Evolutionary conservation across 2,888 invertebrate genomes (phyloP).

Genomic region (Polietes domitor): DNA sequence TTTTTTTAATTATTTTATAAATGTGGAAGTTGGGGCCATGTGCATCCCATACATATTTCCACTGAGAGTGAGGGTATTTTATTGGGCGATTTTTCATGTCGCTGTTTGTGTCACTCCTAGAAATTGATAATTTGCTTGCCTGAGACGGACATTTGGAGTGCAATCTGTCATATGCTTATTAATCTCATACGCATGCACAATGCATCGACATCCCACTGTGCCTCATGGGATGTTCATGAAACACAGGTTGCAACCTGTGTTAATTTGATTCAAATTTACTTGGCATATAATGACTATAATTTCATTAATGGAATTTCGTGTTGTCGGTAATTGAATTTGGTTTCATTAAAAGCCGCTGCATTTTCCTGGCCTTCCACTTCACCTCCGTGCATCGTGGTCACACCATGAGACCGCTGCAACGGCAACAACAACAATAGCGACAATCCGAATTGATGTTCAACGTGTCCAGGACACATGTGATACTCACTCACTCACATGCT

Average conservation of each 20-base stretch:
- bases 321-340: conserved; percentile 81
- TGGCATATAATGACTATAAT: conserved; percentile 76
- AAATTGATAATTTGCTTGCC: too few relatives aligned
- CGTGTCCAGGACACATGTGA: conserved; percentile 3
- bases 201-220: conserved; percentile 7
- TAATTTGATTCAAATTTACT: conserved; percentile 65
- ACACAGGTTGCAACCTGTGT: conserved; percentile 58
- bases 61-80: too few relatives aligned
- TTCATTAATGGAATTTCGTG: conserved; percentile 79
- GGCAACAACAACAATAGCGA: background rate
- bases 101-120: too few relatives aligned
- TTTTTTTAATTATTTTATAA: too few relatives aligned
- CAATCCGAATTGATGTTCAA: conserved; percentile 22
- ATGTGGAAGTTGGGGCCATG: too few relatives aligned
- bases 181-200: background rate
- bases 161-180: too few relatives aligned
- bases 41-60: too few relatives aligned
- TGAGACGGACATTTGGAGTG: too few relatives aligned
- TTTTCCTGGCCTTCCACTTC: conserved; percentile 29
- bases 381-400: background rate
- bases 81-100: too few relatives aligned
- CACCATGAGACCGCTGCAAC: background rate
- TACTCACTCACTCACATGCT: conserved; percentile 33
- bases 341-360: conserved; percentile 76
- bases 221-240: conserved; percentile 9